phyloP scores from a whole-genome alignment of 2,797 vertebrate genomes.

The Anomalospiza imberbis region DNA sequence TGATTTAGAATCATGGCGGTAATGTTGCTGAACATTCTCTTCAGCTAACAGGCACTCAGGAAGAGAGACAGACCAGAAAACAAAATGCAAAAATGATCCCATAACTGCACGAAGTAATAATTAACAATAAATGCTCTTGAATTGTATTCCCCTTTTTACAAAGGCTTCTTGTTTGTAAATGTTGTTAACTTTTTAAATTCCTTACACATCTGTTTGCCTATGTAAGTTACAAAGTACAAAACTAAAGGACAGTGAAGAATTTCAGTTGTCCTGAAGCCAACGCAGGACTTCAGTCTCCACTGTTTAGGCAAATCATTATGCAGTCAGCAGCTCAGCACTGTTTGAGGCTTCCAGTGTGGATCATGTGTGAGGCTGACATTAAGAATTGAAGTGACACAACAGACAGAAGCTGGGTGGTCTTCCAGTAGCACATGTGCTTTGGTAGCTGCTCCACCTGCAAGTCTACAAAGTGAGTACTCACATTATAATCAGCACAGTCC shows the following conservation, averaged over 20 bases:
- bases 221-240: neutral
- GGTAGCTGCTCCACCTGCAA: neutral
- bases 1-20: neutral
- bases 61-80: neutral
- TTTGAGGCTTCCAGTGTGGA: neutral
- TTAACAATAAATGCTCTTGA: neutral
- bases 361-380: neutral
- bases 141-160: neutral
- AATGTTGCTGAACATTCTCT: neutral
- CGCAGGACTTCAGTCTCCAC: neutral
- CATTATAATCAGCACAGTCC: accelerated
- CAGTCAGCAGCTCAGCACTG: neutral
- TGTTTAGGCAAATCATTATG: neutral
- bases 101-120: slow-evolving; percentile 2
- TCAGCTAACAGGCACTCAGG: neutral
- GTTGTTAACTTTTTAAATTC: neutral
- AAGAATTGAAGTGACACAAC: neutral
- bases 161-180: neutral
- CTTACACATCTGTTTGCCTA: neutral
- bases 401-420: neutral
- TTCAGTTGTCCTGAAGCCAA: neutral
- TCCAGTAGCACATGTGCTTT: neutral
- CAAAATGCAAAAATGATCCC: neutral
- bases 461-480: neutral
- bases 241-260: neutral